Conservation (phyloP, 1,140 invertebrate species). For the Metaphire vulgaris region DNA sequence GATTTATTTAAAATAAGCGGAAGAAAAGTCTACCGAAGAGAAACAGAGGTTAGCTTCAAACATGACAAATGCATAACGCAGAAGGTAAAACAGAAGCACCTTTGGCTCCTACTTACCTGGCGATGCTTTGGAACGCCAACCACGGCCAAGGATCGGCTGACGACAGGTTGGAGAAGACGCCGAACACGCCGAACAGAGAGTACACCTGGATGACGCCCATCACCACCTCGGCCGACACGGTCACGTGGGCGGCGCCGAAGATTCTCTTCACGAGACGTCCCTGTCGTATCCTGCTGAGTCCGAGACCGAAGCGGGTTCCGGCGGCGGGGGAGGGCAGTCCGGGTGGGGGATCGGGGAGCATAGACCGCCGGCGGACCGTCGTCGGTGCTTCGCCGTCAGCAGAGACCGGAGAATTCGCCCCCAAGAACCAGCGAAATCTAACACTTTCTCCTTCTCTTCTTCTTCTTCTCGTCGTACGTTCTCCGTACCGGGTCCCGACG, state of each 20-base stretch:
- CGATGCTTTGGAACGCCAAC: slow-evolving; percentile 21
- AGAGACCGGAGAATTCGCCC: no score
- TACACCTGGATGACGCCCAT: slow-evolving; percentile 25
- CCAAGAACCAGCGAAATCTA: no score
- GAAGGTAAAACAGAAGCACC: no score
- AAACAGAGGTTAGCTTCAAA: no score
- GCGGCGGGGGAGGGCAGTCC: no score
- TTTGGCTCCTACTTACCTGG: no score
- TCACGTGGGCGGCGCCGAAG: slow-evolving; percentile 17
- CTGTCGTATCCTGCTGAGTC: not conserved
- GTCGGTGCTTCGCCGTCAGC: no score
- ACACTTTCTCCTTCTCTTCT: no score
- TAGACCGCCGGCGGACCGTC: not conserved
- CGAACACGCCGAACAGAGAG: slow-evolving; percentile 32
- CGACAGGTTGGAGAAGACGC: slow-evolving; percentile 23
- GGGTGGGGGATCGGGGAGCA: not conserved
- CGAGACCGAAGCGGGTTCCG: not conserved
- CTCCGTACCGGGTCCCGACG: not conserved
- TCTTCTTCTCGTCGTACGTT: no score
- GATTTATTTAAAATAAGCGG: no score
- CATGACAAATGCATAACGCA: no score
- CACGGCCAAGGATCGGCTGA: slow-evolving; percentile 28
- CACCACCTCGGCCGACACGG: slow-evolving; percentile 19
- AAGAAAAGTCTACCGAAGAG: no score
- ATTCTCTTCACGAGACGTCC: not conserved